A percentile compares a stretch with the other conserved stretches of the same genome.
Conservation (phyloP, 2,113 vertebrate genomes). For the Poeciliopsis occidentalis region DNA sequence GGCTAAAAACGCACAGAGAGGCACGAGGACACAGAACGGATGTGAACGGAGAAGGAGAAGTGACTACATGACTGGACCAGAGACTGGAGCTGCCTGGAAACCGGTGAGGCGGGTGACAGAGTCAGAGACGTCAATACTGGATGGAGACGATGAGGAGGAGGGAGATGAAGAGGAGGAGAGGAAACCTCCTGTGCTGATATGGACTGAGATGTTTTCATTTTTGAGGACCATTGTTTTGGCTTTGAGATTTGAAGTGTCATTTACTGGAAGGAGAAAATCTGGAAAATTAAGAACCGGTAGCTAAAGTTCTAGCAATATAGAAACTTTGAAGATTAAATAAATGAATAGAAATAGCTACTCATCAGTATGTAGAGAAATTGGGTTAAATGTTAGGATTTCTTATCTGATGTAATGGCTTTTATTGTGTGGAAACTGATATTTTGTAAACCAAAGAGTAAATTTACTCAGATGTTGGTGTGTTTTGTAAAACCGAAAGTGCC, state of each 20-base stretch:
- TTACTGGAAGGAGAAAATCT: too few species aligned
- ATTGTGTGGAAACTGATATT: constrained; percentile 16
- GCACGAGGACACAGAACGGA: background rate
- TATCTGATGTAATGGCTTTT: constrained; percentile 4
- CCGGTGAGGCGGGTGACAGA: constrained; percentile 46
- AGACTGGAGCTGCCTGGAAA: constrained; percentile 41
- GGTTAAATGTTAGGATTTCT: constrained; percentile 11
- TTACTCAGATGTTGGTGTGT: constrained; percentile 2
- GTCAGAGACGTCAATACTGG: constrained; percentile 56
- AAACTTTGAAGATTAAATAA: too few species aligned
- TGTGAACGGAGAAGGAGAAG: constrained; percentile 6
- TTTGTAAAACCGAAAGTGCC: constrained; percentile 28
- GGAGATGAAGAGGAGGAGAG: constrained; percentile 7
- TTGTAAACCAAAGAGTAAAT: constrained; percentile 64
- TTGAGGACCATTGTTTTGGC: too few species aligned
- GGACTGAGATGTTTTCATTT: background rate
- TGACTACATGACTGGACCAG: constrained; percentile 49
- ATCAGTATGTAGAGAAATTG: background rate
- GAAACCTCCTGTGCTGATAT: constrained; percentile 5
- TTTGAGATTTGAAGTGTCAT: too few species aligned
- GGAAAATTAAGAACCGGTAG: too few species aligned
- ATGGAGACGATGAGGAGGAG: constrained; percentile 31
- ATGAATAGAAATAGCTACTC: too few species aligned
- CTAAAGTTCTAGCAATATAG: too few species aligned
- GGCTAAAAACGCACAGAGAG: constrained; percentile 1